phyloP scores from a whole-genome alignment of 2,888 invertebrate species.

The Cistogaster globosa region DNA sequence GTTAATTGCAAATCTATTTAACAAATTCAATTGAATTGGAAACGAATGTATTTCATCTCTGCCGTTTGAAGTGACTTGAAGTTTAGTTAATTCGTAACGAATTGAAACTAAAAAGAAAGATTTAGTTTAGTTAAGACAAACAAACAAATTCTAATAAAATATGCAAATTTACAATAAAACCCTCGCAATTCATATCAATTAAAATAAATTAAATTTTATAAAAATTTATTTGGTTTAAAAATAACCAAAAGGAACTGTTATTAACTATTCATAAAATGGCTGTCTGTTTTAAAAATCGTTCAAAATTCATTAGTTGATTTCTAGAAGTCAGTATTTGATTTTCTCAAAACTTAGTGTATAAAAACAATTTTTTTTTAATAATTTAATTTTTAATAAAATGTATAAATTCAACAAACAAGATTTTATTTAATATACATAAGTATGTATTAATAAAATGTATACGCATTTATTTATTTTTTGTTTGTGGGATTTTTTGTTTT shows the following conservation, averaged over 20 bases:
- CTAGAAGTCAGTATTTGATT: background rate
- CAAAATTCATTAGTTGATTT: background rate
- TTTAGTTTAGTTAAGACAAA: too few species aligned
- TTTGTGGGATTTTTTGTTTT: slow-evolving; percentile 55
- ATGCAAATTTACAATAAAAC: slow-evolving; percentile 59
- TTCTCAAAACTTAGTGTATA: slow-evolving; percentile 11
- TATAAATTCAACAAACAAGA: slow-evolving; percentile 69
- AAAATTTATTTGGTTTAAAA: too few species aligned
- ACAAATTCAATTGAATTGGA: too few species aligned
- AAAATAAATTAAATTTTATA: background rate
- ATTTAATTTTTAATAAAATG: slow-evolving; percentile 19
- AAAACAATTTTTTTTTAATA: slow-evolving; percentile 13
- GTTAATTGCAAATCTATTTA: too few species aligned
- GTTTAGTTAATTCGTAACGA: too few species aligned
- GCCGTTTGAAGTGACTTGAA: too few species aligned
- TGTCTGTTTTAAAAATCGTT: too few species aligned
- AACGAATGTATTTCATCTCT: too few species aligned
- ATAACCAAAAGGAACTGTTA: too few species aligned
- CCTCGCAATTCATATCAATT: slow-evolving; percentile 43
- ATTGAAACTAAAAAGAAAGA: too few species aligned
- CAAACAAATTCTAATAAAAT: background rate
- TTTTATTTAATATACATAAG: background rate
- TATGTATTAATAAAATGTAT: slow-evolving; percentile 67
- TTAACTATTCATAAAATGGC: too few species aligned
- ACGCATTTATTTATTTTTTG: slow-evolving; percentile 43